Conservation (phyloP, 2,113 vertebrate species). For the Odontesthes bonariensis region DNA sequence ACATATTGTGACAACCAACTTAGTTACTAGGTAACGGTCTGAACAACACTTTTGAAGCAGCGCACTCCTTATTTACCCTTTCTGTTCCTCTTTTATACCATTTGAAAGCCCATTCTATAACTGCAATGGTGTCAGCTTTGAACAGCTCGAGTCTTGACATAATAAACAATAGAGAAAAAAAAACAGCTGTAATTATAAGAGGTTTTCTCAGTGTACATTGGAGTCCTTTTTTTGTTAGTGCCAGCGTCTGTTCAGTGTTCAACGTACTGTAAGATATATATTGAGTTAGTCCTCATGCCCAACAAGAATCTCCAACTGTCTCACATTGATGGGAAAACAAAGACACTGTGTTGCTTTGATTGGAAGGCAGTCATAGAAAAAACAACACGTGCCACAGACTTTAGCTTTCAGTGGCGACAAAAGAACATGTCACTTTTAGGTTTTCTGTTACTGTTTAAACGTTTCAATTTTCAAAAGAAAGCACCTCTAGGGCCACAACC, state of each 20-base stretch:
- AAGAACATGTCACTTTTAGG: too few relatives aligned
- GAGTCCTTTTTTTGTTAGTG: neutral
- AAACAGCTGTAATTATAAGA: neutral
- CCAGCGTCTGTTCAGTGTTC: neutral
- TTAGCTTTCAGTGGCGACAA: too few relatives aligned
- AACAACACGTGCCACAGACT: too few relatives aligned
- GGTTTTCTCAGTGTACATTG: neutral
- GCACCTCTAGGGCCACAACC: too few relatives aligned
- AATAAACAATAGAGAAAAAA: constrained; percentile 5
- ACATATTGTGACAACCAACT: constrained; percentile 29
- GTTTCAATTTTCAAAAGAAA: too few relatives aligned
- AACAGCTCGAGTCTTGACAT: constrained; percentile 16
- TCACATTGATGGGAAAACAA: neutral
- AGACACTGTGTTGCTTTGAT: neutral
- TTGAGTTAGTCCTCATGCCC: neutral
- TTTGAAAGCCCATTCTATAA: constrained; percentile 30
- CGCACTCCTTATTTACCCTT: constrained; percentile 9
- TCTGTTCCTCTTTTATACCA: neutral
- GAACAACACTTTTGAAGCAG: neutral
- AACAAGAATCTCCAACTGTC: neutral
- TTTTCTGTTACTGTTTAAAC: too few relatives aligned
- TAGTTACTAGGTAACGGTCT: constrained; percentile 31
- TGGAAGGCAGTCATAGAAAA: constrained; percentile 11
- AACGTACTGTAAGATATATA: neutral
- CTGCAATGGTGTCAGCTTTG: constrained; percentile 29